Conservation (phyloP, 2,113 vertebrate genomes). For the Centropristis striata region DNA sequence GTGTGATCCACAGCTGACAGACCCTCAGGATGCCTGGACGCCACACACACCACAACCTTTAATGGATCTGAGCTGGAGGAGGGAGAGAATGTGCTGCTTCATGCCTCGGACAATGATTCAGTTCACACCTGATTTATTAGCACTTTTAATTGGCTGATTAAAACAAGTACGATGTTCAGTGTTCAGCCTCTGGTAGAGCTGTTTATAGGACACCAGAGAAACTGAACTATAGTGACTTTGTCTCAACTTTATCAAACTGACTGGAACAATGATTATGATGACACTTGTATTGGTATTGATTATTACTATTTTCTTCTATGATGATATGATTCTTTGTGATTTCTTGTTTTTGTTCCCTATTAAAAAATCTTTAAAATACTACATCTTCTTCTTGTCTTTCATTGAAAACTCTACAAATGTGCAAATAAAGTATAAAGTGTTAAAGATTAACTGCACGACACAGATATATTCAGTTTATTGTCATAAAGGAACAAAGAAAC, state of each 20-base stretch:
- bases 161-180: not conserved
- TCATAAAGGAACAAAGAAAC: too few relatives aligned
- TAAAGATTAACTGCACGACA: too few relatives aligned
- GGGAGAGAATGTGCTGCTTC: not conserved
- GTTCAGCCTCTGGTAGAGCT: not conserved
- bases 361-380: not conserved
- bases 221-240: not conserved
- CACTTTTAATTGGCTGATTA: not conserved
- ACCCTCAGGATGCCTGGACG: conserved; percentile 13
- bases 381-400: not conserved
- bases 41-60: conserved; percentile 30
- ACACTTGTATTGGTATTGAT: not conserved
- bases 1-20: conserved; percentile 58
- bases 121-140: not conserved
- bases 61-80: conserved; percentile 29
- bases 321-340: not conserved
- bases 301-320: not conserved
- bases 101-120: not conserved
- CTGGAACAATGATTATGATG: not conserved
- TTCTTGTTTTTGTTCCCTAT: not conserved
- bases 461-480: too few relatives aligned
- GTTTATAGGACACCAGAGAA: not conserved
- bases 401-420: not conserved
- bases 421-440: too few relatives aligned
- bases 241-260: not conserved